Conservation (phyloP, 2,113 vertebrate species). For the Labeo rohita region DNA sequence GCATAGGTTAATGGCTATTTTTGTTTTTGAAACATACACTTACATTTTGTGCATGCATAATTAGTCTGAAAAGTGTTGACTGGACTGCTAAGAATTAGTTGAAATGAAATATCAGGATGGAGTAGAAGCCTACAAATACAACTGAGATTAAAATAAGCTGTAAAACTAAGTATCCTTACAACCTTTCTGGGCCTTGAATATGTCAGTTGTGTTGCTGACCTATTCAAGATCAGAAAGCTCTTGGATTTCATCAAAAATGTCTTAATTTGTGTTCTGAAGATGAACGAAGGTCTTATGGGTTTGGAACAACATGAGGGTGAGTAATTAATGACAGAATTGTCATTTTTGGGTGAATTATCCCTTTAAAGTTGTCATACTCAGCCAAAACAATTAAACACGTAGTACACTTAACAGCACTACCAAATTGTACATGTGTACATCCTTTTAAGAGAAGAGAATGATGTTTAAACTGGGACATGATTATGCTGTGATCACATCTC, state of each 20-base stretch:
- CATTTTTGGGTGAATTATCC: no score
- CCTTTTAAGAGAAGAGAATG: background rate
- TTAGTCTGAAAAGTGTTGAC: background rate
- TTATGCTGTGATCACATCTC: constrained; percentile 18
- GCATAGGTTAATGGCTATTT: background rate
- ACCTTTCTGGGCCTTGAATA: no score
- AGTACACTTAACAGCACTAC: background rate
- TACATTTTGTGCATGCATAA: background rate
- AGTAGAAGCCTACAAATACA: background rate
- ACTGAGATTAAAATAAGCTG: background rate
- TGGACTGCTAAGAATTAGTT: background rate
- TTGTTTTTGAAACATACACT: background rate
- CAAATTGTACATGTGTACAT: background rate
- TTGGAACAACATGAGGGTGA: no score
- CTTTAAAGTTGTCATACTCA: background rate
- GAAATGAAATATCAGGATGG: background rate
- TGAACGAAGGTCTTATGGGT: no score
- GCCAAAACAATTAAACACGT: constrained; percentile 8
- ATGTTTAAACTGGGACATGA: background rate
- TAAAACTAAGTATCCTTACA: background rate
- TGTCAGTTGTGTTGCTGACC: no score
- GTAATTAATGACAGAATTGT: no score
- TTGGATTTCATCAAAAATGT: no score
- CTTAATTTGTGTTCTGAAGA: no score
- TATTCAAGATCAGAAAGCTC: no score